A percentile compares a stretch with the other conserved stretches of the same genome.
These are phyloP conservation scores for Trinectes maculatus DNA, from an alignment of 2,113 vertebrate genomes.

Conservation along the genomic window DNA sequence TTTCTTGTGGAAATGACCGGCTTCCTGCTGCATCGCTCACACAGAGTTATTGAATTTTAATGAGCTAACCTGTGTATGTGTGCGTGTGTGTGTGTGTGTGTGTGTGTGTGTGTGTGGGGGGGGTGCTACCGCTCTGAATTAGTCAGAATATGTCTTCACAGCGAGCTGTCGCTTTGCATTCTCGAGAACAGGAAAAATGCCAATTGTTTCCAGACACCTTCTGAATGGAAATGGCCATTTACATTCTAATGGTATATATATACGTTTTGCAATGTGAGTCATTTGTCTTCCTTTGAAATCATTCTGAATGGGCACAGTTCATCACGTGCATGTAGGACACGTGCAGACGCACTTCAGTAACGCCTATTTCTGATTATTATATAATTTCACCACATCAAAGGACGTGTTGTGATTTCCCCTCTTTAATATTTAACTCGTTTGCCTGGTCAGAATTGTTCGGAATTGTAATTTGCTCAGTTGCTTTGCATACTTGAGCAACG, in stretches of 20 bases:
- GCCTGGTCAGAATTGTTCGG: no score
- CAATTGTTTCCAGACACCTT: neutral
- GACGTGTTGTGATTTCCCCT: no score
- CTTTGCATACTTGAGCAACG: no score
- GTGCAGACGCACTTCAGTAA: no score
- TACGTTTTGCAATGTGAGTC: neutral
- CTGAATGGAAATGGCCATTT: neutral
- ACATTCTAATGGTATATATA: no score
- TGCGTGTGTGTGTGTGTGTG: neutral
- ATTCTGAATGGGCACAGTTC: no score
- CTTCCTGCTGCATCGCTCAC: conserved; percentile 35
- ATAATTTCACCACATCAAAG: no score
- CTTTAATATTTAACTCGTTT: no score
- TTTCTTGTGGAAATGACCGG: conserved; percentile 18
- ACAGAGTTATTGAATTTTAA: conserved; percentile 20
- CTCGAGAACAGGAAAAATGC: neutral
- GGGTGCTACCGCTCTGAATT: no score
- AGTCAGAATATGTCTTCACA: conserved; percentile 11
- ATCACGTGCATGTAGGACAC: no score
- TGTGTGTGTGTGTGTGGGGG: neutral
- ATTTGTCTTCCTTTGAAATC: neutral
- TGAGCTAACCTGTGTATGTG: neutral
- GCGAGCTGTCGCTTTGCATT: conserved; percentile 16
- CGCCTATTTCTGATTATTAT: no score
- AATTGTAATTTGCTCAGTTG: no score